Evolutionary conservation across 2,113 vertebrate genomes (phyloP).

Genomic region (Brevimyrus niger): DNA sequence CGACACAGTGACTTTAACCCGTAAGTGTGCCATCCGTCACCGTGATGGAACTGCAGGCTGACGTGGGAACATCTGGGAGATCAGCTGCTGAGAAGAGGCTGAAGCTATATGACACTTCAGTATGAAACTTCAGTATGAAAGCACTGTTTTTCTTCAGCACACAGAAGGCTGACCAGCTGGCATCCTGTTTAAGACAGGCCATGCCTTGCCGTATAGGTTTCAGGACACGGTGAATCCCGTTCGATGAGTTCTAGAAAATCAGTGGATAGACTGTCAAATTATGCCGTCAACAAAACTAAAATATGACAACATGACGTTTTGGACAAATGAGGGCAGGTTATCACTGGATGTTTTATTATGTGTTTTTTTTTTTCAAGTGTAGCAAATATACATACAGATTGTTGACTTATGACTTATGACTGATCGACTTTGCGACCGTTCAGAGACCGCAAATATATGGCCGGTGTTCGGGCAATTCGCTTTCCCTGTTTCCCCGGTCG

Average conservation of each 20-base stretch:
- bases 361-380: not conserved
- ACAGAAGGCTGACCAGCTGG: not conserved
- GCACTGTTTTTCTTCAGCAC: not conserved
- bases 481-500: too few relatives aligned
- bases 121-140: not conserved
- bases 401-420: not conserved
- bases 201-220: not conserved
- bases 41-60: not conserved
- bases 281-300: not conserved
- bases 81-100: not conserved
- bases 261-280: not conserved
- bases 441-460: not conserved
- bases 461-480: too few relatives aligned
- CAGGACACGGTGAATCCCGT: not conserved
- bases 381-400: not conserved
- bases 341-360: not conserved
- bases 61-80: not conserved
- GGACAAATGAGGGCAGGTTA: not conserved
- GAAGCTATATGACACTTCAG: not conserved
- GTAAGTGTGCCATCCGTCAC: not conserved
- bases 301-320: not conserved
- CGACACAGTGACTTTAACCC: not conserved
- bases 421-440: not conserved
- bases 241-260: not conserved
- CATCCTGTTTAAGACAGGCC: not conserved